Conservation (phyloP, 2,113 vertebrate genomes). For the Junco hyemalis region DNA sequence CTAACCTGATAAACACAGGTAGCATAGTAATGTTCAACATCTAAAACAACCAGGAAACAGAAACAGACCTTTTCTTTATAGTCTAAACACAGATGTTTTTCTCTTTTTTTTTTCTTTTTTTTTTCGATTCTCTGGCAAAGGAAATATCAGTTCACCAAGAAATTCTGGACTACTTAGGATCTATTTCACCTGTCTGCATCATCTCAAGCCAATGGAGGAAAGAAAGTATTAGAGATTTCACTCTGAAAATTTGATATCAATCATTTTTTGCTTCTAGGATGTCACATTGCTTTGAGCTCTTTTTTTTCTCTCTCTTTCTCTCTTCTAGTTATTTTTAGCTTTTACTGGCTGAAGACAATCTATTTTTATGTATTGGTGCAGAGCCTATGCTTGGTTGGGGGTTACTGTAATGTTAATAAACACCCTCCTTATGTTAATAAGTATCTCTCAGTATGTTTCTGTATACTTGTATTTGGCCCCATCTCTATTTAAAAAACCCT, state of each 20-base stretch:
- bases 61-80: background rate
- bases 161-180: background rate
- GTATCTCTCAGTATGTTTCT: background rate
- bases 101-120: background rate
- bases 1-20: background rate
- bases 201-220: background rate
- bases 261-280: background rate
- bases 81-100: background rate
- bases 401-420: background rate
- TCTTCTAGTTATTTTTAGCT: background rate
- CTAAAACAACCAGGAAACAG: background rate
- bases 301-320: background rate
- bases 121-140: background rate
- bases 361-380: background rate
- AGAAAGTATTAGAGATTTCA: background rate
- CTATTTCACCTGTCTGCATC: background rate
- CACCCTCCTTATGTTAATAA: background rate
- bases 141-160: background rate
- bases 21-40: background rate
- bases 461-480: background rate
- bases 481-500: background rate
- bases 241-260: background rate
- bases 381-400: background rate
- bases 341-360: background rate
- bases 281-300: background rate